Conservation (phyloP, 1,140 invertebrate genomes). For the Bombus consobrinus region DNA sequence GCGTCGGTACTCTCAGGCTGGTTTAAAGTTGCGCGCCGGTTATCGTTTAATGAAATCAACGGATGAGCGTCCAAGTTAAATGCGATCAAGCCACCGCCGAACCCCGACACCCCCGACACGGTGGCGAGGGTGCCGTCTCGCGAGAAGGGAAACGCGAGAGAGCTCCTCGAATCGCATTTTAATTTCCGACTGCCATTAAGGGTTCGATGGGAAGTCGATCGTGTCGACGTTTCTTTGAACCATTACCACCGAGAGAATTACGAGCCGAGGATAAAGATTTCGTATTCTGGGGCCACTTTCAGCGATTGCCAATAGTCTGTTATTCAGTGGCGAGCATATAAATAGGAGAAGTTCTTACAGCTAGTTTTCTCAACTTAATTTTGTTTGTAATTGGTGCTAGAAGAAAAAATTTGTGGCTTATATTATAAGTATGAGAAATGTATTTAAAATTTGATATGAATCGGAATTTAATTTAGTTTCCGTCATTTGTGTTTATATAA, state of each 20-base stretch:
- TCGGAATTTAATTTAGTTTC: too few species aligned
- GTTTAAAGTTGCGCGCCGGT: constrained; percentile 60
- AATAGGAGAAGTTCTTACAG: background rate
- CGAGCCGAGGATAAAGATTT: background rate
- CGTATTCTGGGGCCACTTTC: background rate
- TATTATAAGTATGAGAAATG: too few species aligned
- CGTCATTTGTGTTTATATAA: too few species aligned
- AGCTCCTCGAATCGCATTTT: constrained; percentile 64
- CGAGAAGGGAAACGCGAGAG: constrained; percentile 44
- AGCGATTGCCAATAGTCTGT: background rate
- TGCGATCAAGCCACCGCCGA: constrained; percentile 59
- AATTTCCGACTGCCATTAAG: constrained; percentile 76
- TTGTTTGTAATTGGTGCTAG: background rate
- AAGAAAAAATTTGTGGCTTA: background rate
- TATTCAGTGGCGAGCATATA: background rate
- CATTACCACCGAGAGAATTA: constrained; percentile 22
- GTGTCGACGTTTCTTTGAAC: constrained; percentile 30
- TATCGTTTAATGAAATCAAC: constrained; percentile 79
- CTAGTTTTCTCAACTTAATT: too few species aligned
- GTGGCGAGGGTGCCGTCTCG: constrained; percentile 9
- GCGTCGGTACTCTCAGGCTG: constrained; percentile 28
- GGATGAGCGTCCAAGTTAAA: constrained; percentile 68
- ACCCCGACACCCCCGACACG: background rate
- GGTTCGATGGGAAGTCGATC: constrained; percentile 48
- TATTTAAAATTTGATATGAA: too few species aligned